A percentile compares a stretch with the other conserved stretches of the same genome.
Conservation (phyloP, 2,888 invertebrate species). For the Melanostoma mellinum region DNA sequence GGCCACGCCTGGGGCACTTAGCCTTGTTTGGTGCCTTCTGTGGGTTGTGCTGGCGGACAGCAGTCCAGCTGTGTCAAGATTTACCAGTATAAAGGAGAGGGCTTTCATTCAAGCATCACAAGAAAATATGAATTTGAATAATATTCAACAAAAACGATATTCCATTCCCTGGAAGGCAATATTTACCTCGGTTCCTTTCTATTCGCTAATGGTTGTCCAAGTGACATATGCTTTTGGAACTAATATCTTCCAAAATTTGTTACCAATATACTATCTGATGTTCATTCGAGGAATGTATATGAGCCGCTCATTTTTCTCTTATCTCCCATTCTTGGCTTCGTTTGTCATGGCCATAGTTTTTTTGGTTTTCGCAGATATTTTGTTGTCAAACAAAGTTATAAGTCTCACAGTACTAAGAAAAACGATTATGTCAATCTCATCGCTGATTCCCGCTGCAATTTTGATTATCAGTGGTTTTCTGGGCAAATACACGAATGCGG, state of each 20-base stretch:
- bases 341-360: slow-evolving; percentile 82
- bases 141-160: slow-evolving; percentile 76
- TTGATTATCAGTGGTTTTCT: slow-evolving; percentile 83
- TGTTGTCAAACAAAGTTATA: slow-evolving; percentile 79
- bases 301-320: slow-evolving; percentile 82
- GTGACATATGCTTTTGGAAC: slow-evolving; percentile 87
- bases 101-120: slow-evolving; percentile 84
- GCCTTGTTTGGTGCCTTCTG: slow-evolving; percentile 82
- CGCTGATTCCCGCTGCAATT: slow-evolving; percentile 83
- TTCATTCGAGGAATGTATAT: slow-evolving; percentile 85
- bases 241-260: slow-evolving; percentile 86
- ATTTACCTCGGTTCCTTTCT: slow-evolving; percentile 85
- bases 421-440: slow-evolving; percentile 76
- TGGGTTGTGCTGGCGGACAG: slow-evolving; percentile 85
- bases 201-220: slow-evolving; percentile 83
- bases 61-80: slow-evolving; percentile 83
- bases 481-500: slow-evolving; percentile 78
- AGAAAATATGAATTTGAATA: slow-evolving; percentile 59
- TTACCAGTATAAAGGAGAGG: slow-evolving; percentile 84
- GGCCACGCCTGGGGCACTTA: slow-evolving; percentile 84
- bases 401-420: slow-evolving; percentile 77
- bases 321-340: slow-evolving; percentile 83
- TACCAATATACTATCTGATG: slow-evolving; percentile 85
- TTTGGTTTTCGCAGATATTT: slow-evolving; percentile 81
- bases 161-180: slow-evolving; percentile 86